Base-by-base conservation (phyloP, 2,113 vertebrate genomes). In the Montifringilla adamsi region DNA sequence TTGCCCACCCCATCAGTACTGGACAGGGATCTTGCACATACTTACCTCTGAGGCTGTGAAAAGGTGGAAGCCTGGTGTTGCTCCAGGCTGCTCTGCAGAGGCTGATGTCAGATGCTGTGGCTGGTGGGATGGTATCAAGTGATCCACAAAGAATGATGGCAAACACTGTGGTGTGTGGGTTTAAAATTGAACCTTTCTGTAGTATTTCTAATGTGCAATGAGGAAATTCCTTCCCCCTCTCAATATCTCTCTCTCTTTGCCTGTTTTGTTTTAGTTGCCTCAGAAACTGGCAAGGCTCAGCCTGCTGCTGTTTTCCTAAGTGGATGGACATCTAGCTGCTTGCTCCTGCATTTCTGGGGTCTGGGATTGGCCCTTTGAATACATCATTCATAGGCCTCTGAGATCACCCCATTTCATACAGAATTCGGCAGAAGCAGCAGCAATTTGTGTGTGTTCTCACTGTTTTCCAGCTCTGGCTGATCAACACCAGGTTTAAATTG, bases 271-370 rank as follows among this genome's bases (percentile, higher is more conserved):
- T 69, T 31, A 85, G 68, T 80, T 94, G 82, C 63, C 81, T 91
- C 79, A 86, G 66, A 89, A 79, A 22, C 60, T 14, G 26, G 50
- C 46, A 74, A 86, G 17, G 47, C 68, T 94, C 68, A 88, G 55
- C 44, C 64, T 68, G 83, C 60, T 92, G 30, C 56, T 83, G 11
- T 68, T 92, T 67, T 78, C 92, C 82, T 47, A 20, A 21, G 55
- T 31, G 79, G 35, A 83, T 59, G 82, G 50, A 35, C 67, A 96
- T 74, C 87, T 63, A 80, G 70, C 78, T 95, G 85, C 90, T 96
- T 44, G 27, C 44, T 93, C 7, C 3, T 80, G 78, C 52, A 16
- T 93, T 91, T 88, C 84, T 89, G 39, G 84, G 74, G 41, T 69
- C 72, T 87, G 72, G 68, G 64, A 41, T 33, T 86, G 76, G 64